Percentiles rank a stretch among this genome's conserved stretches.
phyloP scores from a whole-genome alignment of 2,888 invertebrate species.

The Hyposoter dolosus region DNA sequence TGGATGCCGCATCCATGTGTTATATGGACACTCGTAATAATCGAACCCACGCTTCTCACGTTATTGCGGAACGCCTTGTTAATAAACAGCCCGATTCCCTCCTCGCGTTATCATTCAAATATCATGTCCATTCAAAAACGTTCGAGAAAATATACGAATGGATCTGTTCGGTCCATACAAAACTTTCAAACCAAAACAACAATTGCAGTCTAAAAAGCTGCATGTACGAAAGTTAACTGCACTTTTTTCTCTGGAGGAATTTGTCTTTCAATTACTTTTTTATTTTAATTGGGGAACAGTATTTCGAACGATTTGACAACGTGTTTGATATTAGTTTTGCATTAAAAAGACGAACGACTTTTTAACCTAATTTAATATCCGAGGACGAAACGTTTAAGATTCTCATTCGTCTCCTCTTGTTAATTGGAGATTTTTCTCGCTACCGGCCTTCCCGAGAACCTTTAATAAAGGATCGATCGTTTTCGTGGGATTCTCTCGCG shows the following conservation, averaged over 20 bases:
- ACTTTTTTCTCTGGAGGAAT: too few relatives aligned
- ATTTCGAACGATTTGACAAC: not conserved
- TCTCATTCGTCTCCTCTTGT: slow-evolving; percentile 46
- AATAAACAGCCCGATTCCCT: slow-evolving; percentile 71
- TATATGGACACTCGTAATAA: slow-evolving; percentile 54
- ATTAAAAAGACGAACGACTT: not conserved
- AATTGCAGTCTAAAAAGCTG: not conserved
- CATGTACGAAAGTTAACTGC: not conserved
- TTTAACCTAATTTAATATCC: slow-evolving; percentile 52
- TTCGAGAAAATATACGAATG: not conserved
- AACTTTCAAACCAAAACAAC: not conserved
- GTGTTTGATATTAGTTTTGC: not conserved
- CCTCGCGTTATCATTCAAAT: not conserved
- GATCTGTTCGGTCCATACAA: not conserved
- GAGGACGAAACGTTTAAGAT: slow-evolving; percentile 12
- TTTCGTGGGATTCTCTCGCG: slow-evolving; percentile 65
- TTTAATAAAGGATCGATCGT: slow-evolving; percentile 57
- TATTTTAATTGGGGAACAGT: not conserved
- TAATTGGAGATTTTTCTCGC: slow-evolving; percentile 60
- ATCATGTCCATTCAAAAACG: not conserved
- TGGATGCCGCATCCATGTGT: slow-evolving; percentile 17
- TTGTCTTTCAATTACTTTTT: not conserved
- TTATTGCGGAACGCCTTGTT: slow-evolving; percentile 78
- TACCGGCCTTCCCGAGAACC: slow-evolving; percentile 43
- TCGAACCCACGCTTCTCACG: slow-evolving; percentile 58